A percentile compares a stretch with the other conserved stretches of the same genome.
These are phyloP conservation scores for Macrosoma leucophasiata DNA, from an alignment of 2,888 invertebrate genomes.

Conservation along the genomic window DNA sequence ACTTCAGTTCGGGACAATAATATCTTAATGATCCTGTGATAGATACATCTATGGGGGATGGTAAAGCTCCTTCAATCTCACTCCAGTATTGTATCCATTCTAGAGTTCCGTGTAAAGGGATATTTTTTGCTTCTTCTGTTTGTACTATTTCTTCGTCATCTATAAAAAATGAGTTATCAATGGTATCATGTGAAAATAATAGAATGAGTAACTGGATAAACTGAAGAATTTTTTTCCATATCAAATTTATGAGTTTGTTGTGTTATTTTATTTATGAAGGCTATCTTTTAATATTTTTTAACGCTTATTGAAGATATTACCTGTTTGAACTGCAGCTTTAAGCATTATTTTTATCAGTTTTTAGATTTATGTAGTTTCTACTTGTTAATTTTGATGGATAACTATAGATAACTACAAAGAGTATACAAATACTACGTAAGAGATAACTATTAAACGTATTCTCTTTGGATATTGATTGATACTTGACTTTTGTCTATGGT, in stretches of 20 bases:
- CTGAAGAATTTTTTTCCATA: no score
- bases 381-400: not conserved
- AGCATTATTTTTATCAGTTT: conserved; percentile 21
- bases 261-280: no score
- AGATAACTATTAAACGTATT: no score
- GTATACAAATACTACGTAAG: no score
- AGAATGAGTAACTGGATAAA: no score
- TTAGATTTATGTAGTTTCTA: conserved; percentile 7
- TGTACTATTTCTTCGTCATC: conserved; percentile 34
- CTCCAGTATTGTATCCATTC: conserved; percentile 56
- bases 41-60: conserved; percentile 56
- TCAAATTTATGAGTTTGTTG: no score
- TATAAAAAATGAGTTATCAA: conserved; percentile 10
- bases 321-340: conserved; percentile 24
- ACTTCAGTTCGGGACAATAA: conserved; percentile 64
- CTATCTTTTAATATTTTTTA: no score
- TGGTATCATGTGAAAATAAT: not conserved
- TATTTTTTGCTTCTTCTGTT: conserved; percentile 27
- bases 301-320: conserved; percentile 15
- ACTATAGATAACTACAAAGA: no score
- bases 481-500: no score
- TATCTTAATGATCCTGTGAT: conserved; percentile 53
- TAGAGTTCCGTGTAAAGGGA: conserved; percentile 41
- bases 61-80: conserved; percentile 48
- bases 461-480: no score